phyloP scores from a whole-genome alignment of 2,797 vertebrate species.

The Coendou prehensilis region DNA sequence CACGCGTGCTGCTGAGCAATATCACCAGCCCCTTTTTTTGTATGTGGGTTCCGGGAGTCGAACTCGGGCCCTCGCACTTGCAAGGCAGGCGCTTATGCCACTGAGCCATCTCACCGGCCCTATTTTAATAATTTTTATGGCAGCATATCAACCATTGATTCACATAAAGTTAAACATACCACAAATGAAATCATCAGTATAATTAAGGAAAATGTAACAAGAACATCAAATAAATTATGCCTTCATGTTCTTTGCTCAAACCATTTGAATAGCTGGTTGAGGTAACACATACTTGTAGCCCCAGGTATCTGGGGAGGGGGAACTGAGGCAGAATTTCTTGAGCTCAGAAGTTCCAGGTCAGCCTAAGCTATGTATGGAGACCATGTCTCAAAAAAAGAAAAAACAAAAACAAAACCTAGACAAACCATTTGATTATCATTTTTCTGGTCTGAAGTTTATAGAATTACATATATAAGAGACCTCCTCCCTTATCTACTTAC shows the following conservation, averaged over 20 bases:
- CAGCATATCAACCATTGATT: neutral
- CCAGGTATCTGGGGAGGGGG: neutral
- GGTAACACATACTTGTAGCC: neutral
- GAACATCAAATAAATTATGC: slow-evolving; percentile 1
- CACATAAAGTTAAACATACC: neutral
- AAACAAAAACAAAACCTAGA: neutral
- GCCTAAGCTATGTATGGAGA: neutral
- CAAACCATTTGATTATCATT: neutral
- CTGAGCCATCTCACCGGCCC: too few species aligned
- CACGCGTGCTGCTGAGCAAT: too few species aligned
- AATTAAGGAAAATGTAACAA: slow-evolving; percentile 26
- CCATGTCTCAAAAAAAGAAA: neutral
- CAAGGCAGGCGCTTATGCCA: too few species aligned
- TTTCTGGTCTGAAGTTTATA: slow-evolving; percentile 46
- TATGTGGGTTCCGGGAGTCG: too few species aligned
- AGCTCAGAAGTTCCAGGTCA: neutral
- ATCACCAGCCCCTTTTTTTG: too few species aligned
- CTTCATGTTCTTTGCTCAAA: neutral
- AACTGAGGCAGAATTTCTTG: neutral
- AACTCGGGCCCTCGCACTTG: too few species aligned
- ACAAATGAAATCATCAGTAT: neutral
- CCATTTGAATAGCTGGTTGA: neutral
- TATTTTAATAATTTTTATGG: neutral
- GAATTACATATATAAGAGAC: neutral
- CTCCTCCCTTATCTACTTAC: neutral